Conservation (phyloP, 2,888 invertebrate genomes). For the Allacma fusca region DNA sequence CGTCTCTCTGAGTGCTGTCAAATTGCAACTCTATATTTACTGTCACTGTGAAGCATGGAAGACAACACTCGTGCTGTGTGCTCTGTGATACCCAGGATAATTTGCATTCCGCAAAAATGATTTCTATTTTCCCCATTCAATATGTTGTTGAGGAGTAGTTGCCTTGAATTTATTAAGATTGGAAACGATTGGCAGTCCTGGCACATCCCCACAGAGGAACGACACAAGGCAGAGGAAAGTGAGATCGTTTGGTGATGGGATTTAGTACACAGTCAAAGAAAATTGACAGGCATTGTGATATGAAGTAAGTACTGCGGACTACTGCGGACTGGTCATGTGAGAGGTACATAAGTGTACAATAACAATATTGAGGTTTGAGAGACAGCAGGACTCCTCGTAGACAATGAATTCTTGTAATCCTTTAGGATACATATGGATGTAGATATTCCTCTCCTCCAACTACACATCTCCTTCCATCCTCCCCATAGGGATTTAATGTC, state of each 20-base stretch:
- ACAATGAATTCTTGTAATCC: no score
- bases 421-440: no score
- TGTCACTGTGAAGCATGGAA: neutral
- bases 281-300: neutral
- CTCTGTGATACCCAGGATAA: neutral
- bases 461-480: no score
- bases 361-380: no score
- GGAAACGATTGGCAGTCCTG: neutral
- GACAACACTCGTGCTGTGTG: neutral
- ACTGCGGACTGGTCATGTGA: neutral
- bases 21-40: neutral
- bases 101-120: neutral
- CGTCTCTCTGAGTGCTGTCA: neutral
- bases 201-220: no score
- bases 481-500: no score
- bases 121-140: neutral
- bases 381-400: no score
- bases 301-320: neutral
- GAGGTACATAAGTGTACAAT: no score
- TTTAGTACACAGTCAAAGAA: neutral
- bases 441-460: no score
- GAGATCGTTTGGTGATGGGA: neutral
- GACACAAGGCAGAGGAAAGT: neutral
- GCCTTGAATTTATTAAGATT: neutral
- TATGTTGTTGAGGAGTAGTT: neutral